These are phyloP conservation scores for Heliocidaris tuberculata DNA, from an alignment of 35 echinoderm and acorn worm species.

Conservation along the genomic window DNA sequence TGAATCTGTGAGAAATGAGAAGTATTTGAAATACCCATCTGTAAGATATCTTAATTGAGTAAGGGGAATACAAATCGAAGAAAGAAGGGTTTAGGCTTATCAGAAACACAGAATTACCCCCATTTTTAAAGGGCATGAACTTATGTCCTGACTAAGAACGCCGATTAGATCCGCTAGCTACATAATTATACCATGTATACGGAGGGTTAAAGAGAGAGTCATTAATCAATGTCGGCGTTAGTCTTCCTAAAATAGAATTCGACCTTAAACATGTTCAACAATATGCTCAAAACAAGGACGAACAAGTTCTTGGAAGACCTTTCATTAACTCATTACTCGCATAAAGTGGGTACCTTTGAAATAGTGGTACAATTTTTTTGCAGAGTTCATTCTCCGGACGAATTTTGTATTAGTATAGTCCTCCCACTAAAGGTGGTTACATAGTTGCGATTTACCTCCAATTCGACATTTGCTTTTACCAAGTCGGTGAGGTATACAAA, in stretches of 20 bases:
- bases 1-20: too few species aligned
- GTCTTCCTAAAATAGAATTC: not conserved
- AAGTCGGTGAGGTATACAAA: too few species aligned
- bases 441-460: too few species aligned
- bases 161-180: not conserved
- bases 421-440: too few species aligned
- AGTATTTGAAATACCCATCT: too few species aligned
- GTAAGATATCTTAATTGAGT: not conserved
- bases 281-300: not conserved
- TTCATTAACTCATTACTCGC: too few species aligned
- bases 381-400: too few species aligned
- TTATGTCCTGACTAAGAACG: not conserved
- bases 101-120: not conserved
- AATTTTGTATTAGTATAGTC: too few species aligned
- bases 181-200: too few species aligned
- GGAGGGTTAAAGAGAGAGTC: not conserved
- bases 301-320: not conserved
- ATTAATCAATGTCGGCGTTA: not conserved
- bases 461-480: too few species aligned
- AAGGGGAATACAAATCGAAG: not conserved
- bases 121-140: not conserved
- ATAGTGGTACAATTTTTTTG: too few species aligned
- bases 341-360: too few species aligned
- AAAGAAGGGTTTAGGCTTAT: not conserved
- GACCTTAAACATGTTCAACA: not conserved